Conservation (phyloP, 2,888 invertebrate genomes). For the Operophtera brumata region DNA sequence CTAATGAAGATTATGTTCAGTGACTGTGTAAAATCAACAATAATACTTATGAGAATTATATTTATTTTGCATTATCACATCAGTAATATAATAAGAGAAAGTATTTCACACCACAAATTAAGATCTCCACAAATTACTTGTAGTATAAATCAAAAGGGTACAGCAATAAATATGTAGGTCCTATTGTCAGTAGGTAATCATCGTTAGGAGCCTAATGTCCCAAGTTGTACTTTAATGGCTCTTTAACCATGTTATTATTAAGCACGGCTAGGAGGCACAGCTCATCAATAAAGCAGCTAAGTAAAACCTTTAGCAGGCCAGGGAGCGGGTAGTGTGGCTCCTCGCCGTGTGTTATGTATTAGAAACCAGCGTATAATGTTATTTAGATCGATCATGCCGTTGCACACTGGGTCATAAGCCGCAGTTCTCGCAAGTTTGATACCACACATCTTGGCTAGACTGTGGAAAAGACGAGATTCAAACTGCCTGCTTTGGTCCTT, state of each 20-base stretch:
- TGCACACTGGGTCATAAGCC: constrained; percentile 36
- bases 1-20: no score
- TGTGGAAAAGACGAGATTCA: constrained; percentile 20
- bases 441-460: constrained; percentile 21
- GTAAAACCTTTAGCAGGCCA: no score
- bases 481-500: constrained; percentile 10
- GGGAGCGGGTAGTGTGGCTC: no score
- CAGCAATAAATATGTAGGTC: constrained; percentile 14
- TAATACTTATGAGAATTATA: no score
- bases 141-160: constrained; percentile 19
- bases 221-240: constrained; percentile 26
- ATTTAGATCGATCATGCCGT: constrained; percentile 40
- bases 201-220: constrained; percentile 24
- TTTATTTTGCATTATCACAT: neutral
- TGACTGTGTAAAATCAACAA: no score
- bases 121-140: constrained; percentile 11
- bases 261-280: constrained; percentile 10
- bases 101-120: constrained; percentile 3
- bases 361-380: no score
- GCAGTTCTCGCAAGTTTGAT: constrained; percentile 33
- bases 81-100: neutral
- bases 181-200: constrained; percentile 23
- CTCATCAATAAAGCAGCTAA: neutral
- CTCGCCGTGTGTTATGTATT: no score
- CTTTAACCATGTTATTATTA: constrained; percentile 26